Conservation (phyloP, 2,113 vertebrate species). For the Athene noctua region DNA sequence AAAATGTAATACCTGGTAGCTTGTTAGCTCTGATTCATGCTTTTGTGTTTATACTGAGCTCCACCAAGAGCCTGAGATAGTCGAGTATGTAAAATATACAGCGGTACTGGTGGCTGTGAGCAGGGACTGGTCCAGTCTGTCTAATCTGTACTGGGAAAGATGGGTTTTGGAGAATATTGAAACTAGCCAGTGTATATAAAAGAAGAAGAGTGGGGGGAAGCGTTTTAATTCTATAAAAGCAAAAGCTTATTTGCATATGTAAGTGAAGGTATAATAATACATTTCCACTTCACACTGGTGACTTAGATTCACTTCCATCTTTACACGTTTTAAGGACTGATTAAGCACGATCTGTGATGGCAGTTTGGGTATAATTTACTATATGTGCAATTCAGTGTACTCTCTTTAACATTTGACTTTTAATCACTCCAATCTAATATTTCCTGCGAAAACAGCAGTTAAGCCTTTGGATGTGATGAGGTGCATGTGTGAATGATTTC, state of each 20-base stretch:
- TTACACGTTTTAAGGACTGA: not conserved
- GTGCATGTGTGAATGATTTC: not conserved
- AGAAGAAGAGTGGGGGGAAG: accelerated
- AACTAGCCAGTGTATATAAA: accelerated
- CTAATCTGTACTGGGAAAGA: too few relatives aligned
- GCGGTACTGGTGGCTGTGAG: not conserved
- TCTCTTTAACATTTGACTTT: not conserved
- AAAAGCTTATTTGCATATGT: accelerated
- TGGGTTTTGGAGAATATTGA: accelerated
- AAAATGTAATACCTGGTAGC: too few relatives aligned
- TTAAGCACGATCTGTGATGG: accelerated
- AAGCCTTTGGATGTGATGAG: not conserved
- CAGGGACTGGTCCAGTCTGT: accelerated
- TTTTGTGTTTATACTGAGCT: not conserved
- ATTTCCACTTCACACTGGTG: accelerated
- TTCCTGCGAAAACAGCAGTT: not conserved
- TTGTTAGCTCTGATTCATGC: not conserved
- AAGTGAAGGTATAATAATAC: too few relatives aligned
- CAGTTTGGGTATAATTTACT: not conserved
- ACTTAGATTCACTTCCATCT: accelerated
- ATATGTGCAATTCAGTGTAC: accelerated
- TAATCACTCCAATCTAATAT: not conserved
- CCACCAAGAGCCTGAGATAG: not conserved
- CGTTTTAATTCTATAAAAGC: not conserved
- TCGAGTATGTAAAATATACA: accelerated